phyloP scores from a whole-genome alignment of 1,140 invertebrate genomes.

The Ptiloglossa arizonensis region DNA sequence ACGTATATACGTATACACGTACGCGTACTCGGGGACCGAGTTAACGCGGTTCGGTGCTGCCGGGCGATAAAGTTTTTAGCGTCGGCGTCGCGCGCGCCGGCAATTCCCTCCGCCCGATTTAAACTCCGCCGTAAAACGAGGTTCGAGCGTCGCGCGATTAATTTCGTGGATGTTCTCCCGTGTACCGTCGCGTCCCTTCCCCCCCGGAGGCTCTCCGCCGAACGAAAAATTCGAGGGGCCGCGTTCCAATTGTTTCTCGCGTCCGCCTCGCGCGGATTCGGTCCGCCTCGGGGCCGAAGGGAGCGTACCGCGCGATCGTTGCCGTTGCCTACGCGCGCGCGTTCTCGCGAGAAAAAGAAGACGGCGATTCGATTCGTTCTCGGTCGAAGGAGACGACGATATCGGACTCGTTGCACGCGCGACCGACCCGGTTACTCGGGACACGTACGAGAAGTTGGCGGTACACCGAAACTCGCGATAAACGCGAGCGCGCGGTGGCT shows the following conservation, averaged over 20 bases:
- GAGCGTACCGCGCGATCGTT: no score
- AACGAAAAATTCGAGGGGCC: no score
- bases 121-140: constrained; percentile 39
- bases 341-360: not conserved
- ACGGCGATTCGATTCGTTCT: constrained; percentile 5
- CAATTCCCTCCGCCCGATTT: constrained; percentile 40
- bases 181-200: not conserved
- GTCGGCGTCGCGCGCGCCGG: constrained; percentile 19
- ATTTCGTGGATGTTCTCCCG: constrained; percentile 27
- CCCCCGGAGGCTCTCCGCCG: not conserved
- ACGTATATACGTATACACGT: constrained; percentile 6
- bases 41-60: constrained; percentile 58
- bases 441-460: constrained; percentile 58
- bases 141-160: constrained; percentile 26
- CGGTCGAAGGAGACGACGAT: constrained; percentile 16
- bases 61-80: constrained; percentile 61
- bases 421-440: constrained; percentile 56
- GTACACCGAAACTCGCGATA: constrained; percentile 57
- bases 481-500: constrained; percentile 38
- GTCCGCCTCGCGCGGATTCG: no score
- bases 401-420: constrained; percentile 28
- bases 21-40: constrained; percentile 35
- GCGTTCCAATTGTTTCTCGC: no score
- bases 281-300: no score
- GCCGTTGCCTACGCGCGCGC: no score